Conservation (phyloP, 2,113 vertebrate genomes). For the Takifugu bimaculatus region DNA sequence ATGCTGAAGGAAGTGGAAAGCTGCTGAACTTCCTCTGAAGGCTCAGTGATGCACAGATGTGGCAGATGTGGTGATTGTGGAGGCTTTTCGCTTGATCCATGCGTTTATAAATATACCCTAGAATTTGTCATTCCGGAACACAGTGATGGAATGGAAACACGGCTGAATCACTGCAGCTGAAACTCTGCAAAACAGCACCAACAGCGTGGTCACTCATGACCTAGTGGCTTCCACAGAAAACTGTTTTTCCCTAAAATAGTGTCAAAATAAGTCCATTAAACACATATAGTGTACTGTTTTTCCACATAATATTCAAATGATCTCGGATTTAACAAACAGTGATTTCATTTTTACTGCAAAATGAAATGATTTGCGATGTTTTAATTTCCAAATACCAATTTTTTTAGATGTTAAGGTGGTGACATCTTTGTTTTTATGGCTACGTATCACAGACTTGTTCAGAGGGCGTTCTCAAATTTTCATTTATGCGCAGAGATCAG, state of each 20-base stretch:
- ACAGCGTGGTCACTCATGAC: neutral
- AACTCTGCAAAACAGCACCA: neutral
- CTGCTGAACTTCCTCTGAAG: slow-evolving; percentile 12
- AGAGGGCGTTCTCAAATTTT: too few species aligned
- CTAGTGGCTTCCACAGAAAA: neutral
- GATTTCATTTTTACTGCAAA: too few species aligned
- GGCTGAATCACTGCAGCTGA: neutral
- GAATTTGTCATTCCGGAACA: slow-evolving; percentile 1
- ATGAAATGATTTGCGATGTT: too few species aligned
- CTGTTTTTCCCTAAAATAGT: neutral
- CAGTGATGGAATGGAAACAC: neutral
- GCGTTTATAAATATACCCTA: slow-evolving; percentile 25
- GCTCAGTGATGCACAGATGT: slow-evolving; percentile 24
- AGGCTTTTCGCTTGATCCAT: slow-evolving; percentile 35
- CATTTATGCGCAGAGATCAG: too few species aligned
- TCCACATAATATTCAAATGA: neutral
- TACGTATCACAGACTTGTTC: too few species aligned
- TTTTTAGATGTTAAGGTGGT: too few species aligned
- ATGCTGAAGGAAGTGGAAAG: slow-evolving; percentile 33
- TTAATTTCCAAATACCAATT: too few species aligned
- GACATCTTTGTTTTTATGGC: too few species aligned
- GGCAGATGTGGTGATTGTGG: slow-evolving; percentile 29
- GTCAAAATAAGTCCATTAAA: neutral
- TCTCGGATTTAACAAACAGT: too few species aligned
- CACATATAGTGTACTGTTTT: too few species aligned